Conservation (phyloP, 2,888 invertebrate genomes). For the Catocala nupta region DNA sequence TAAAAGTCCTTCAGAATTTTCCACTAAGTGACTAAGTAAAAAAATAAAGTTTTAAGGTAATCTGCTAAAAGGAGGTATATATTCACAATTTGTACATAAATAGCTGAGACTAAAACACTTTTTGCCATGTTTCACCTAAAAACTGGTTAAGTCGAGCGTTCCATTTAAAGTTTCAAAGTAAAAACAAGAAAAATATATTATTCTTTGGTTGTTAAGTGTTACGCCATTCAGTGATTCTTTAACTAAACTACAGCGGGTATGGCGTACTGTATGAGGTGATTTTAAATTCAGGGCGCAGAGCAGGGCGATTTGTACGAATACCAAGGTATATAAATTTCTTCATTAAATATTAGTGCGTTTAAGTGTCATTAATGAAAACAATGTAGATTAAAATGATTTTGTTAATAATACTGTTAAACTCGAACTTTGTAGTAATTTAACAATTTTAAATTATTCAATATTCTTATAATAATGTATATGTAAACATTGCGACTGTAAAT, state of each 20-base stretch:
- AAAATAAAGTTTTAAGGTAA: slow-evolving; percentile 23
- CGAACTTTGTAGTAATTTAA: no score
- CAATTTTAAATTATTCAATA: no score
- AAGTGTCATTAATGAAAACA: no score
- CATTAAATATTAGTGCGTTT: no score
- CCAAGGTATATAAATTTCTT: no score
- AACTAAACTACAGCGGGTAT: background rate
- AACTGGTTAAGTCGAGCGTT: slow-evolving; percentile 7
- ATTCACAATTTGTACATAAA: slow-evolving; percentile 15
- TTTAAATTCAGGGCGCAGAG: no score
- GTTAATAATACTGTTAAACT: no score
- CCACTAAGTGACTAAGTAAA: slow-evolving; percentile 9
- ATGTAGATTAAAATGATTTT: no score
- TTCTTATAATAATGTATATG: no score
- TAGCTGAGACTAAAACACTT: slow-evolving; percentile 11
- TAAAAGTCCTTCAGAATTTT: background rate
- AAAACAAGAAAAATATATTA: slow-evolving; percentile 17
- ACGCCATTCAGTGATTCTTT: slow-evolving; percentile 13
- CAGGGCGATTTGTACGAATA: no score
- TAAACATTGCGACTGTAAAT: no score
- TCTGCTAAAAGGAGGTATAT: slow-evolving; percentile 23
- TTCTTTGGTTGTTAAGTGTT: slow-evolving; percentile 4
- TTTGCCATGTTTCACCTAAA: slow-evolving; percentile 4
- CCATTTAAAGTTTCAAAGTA: slow-evolving; percentile 19
- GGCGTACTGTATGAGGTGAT: background rate